Evolutionary conservation across 53 echinoderm and acorn worm genomes (phyloP).

Genomic region (Hippasteria phrygiana): DNA sequence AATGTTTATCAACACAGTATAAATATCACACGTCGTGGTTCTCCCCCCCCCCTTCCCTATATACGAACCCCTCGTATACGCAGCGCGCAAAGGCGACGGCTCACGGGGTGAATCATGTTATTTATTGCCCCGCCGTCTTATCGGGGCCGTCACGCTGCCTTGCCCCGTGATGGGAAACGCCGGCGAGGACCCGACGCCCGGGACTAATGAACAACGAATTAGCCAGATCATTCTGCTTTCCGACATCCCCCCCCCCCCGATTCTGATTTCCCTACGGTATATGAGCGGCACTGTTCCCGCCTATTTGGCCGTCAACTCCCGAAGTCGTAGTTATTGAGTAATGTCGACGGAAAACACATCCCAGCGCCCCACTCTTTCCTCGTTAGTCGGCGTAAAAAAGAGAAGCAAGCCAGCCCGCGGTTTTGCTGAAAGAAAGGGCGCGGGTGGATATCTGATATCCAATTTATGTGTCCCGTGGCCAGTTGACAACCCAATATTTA

Average conservation of each 20-base stretch:
- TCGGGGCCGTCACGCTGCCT: conserved; percentile 43
- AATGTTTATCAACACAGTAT: conserved; percentile 65
- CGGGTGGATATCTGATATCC: conserved; percentile 21
- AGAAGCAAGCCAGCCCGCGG: not conserved
- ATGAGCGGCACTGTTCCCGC: not conserved
- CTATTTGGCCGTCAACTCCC: not conserved
- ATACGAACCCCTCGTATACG: not conserved
- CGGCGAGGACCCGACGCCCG: conserved; percentile 18
- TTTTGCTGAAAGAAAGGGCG: not conserved
- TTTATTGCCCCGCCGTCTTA: conserved; percentile 18
- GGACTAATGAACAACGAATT: conserved; percentile 78
- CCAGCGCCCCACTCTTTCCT: not conserved
- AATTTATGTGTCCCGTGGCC: conserved; percentile 18
- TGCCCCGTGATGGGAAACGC: conserved; percentile 63
- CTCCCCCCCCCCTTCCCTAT: no score
- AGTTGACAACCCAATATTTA: conserved; percentile 56
- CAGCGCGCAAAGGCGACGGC: not conserved
- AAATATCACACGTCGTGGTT: conserved; percentile 50
- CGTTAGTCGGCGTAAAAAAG: no score
- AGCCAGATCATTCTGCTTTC: conserved; percentile 62
- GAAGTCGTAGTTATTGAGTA: not conserved
- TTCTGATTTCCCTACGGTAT: conserved; percentile 64
- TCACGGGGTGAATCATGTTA: conserved; percentile 53
- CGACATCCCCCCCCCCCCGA: conserved; percentile 42
- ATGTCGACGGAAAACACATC: not conserved